phyloP scores from a whole-genome alignment of 2,888 invertebrate species.

The Leucophora obtusa region DNA sequence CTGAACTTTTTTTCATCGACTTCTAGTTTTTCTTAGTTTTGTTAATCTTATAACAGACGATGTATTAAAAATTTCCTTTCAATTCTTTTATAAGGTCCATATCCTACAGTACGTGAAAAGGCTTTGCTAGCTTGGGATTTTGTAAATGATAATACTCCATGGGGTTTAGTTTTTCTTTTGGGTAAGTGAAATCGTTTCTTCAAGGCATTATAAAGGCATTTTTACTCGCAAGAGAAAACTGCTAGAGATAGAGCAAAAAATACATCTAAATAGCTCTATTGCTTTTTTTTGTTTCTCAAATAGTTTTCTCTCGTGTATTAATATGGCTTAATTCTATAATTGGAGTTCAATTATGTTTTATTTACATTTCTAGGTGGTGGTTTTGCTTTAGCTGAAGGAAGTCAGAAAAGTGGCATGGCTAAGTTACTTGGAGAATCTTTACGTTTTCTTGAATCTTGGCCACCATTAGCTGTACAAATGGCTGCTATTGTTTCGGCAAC shows the following conservation, averaged over 20 bases:
- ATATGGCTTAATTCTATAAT: too few relatives aligned
- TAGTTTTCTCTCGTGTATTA: too few relatives aligned
- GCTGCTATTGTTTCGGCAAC: slow-evolving; percentile 80
- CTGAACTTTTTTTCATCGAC: too few relatives aligned
- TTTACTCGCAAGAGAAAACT: too few relatives aligned
- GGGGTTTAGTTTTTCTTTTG: slow-evolving; percentile 90
- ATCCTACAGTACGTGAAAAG: slow-evolving; percentile 48
- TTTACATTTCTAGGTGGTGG: slow-evolving; percentile 87
- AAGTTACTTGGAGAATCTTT: slow-evolving; percentile 84
- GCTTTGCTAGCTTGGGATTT: slow-evolving; percentile 88
- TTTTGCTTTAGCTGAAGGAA: slow-evolving; percentile 91
- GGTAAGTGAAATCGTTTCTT: slow-evolving; percentile 78
- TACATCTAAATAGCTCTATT: too few relatives aligned
- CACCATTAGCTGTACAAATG: slow-evolving; percentile 83
- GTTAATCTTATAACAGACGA: too few relatives aligned
- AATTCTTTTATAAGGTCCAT: slow-evolving; percentile 57
- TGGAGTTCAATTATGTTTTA: too few relatives aligned
- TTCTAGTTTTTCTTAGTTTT: too few relatives aligned
- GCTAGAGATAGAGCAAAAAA: too few relatives aligned
- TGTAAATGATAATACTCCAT: slow-evolving; percentile 88
- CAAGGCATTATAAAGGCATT: too few relatives aligned
- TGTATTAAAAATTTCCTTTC: too few relatives aligned
- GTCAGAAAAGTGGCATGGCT: slow-evolving; percentile 87
- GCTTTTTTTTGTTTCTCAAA: too few relatives aligned
- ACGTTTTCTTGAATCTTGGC: slow-evolving; percentile 81